Conservation (phyloP, 2,797 vertebrate species). For the Ctenosaura bakeri region DNA sequence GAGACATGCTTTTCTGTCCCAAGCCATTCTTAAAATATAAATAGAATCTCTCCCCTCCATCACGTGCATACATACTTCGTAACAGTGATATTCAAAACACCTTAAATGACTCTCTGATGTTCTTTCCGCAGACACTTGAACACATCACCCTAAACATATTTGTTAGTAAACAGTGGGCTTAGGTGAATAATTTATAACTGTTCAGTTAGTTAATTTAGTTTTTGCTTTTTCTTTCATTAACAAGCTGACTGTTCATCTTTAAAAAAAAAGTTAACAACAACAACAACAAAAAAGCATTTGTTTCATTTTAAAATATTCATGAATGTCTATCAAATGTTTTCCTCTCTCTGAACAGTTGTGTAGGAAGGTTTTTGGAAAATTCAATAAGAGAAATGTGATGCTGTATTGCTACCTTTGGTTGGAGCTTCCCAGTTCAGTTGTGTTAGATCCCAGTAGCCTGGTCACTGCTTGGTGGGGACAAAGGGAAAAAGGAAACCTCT, state of each 20-base stretch:
- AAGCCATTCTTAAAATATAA: slow-evolving; percentile 35
- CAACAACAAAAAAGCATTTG: not conserved
- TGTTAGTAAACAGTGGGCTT: slow-evolving; percentile 64
- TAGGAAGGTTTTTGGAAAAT: slow-evolving; percentile 66
- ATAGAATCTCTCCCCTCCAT: not conserved
- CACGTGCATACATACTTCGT: not conserved
- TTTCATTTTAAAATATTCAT: slow-evolving; percentile 71
- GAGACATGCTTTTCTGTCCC: slow-evolving; percentile 4
- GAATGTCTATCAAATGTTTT: slow-evolving; percentile 69
- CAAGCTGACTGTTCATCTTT: slow-evolving; percentile 65
- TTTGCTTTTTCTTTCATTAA: slow-evolving; percentile 72
- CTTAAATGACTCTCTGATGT: not conserved
- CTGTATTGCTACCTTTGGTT: slow-evolving; percentile 59
- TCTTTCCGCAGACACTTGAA: not conserved
- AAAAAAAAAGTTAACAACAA: no score
- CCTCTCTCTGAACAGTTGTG: slow-evolving; percentile 66
- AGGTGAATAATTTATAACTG: slow-evolving; percentile 68
- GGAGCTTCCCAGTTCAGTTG: slow-evolving; percentile 47
- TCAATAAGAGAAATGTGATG: slow-evolving; percentile 68
- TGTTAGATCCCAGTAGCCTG: not conserved
- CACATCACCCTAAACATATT: slow-evolving; percentile 15
- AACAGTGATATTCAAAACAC: not conserved
- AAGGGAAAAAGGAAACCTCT: not conserved
- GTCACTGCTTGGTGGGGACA: not conserved
- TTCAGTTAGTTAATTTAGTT: slow-evolving; percentile 72